Evolutionary conservation across 2,888 invertebrate species (phyloP), one percentile per base, ranked within the genome.

Genomic region (Thymelicus sylvestris): DNA sequence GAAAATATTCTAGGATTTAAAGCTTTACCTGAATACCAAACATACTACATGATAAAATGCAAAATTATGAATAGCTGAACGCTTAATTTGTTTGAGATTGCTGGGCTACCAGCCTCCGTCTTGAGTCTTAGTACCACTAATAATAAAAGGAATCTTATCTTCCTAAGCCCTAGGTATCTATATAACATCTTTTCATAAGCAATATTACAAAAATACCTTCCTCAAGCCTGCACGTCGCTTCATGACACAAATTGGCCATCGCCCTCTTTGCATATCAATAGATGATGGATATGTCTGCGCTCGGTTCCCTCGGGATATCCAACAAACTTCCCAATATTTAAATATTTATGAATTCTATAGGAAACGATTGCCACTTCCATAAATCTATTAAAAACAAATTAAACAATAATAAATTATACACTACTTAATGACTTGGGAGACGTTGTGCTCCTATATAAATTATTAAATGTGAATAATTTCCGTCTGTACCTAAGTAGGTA

Each of bases 241-340:
- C 50, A 19, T 52, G 50, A 52, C 50, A 52, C 50, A 52, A 52
- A 52, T 52, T 52, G 50, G 50, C 50, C 50, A 52, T 52, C 50
- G 15, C 44, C 61, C 12, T 61, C 44, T 61, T 61, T 61, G 61
- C 61, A 61, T 61, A 61, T 61, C 41, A 61, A 61, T 61, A 61
- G 41, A 61, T 61, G 44, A 61, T 61, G 61, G 61, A 60, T 60
- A 52, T 52, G 50, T 52, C 19, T 52, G 50, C 50, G 50, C 50
- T 52, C 19, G 19, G 50, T 52, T 44, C 50, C 50, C 50, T 52
- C 50, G 50, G 50, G 50, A 52, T n/a, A 7, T 52, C 50, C 15
- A 52, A 50, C 15, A 15, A 52, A 50, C n/a, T 50, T 50, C 48
- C 48, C 48, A 15, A 52, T 52, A 52, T 52, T 52, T 6, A 52